Base-by-base conservation (phyloP, 1,140 invertebrate species). In the Steinernema khuongi region DNA sequence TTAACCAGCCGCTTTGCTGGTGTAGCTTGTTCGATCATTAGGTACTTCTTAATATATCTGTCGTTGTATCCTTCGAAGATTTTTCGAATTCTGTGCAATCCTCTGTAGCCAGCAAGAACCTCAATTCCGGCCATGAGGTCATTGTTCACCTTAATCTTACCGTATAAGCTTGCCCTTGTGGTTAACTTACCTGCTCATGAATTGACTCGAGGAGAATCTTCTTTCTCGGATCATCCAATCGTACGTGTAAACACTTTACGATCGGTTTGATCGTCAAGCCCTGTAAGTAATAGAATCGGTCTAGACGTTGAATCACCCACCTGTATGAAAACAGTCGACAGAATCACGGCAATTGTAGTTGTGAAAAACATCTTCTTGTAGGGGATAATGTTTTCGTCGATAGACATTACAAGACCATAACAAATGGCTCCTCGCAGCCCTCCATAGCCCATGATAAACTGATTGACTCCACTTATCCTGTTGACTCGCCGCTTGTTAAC, bases 391-490 rank as follows among this genome's bases (percentile, higher is more conserved):
- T 22, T 11, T 33, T 66, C 19, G 33, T 68, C 28, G 1, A 73
- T 14, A 14, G 66, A 33, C 72, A 73, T 72, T 19, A 72, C 71
- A 14, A 73, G 30, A 68, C 72, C 72, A 32, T 68, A 73, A 68
- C 72, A 68, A 71, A 73, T 50, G 22, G 72, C 50, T 11, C 72
- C 72, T 32, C 72, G 26, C 32, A 73, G 68, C 7, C 72, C 72
- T 26, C 72, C 66, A 30, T 73, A 73, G 17, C 60, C 72, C 72
- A 73, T 73, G 4, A 73, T 67, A 67, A 73, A 68, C 43, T 73
- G 72, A 67, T 73, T 50, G 30, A 73, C 66, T 30, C 19, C 30
- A 28, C 31, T 68, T 0, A 73, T 19, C 67, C 33, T 70, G 31
- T 73, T 31, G 18, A 26, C 30, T 11, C 50, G 32, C 14, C 31